These are phyloP conservation scores for Elymnias hypermnestra DNA, from an alignment of 1,140 invertebrate genomes.

Conservation along the genomic window DNA sequence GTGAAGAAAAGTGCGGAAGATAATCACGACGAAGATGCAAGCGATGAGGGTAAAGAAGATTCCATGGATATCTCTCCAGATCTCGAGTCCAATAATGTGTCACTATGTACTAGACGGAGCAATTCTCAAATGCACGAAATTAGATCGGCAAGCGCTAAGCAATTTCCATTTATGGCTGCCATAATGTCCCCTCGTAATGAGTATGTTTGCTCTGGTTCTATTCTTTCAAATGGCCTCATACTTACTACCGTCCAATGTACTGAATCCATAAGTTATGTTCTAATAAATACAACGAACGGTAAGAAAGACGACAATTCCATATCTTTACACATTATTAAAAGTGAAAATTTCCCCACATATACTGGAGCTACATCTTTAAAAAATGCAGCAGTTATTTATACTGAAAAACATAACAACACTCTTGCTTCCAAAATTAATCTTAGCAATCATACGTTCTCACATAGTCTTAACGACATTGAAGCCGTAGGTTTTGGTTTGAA, in stretches of 20 bases:
- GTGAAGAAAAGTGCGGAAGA: constrained; percentile 59
- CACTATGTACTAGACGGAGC: constrained; percentile 44
- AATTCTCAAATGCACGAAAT: constrained; percentile 57
- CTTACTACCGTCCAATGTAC: constrained; percentile 54
- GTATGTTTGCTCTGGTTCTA: constrained; percentile 53
- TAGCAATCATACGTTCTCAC: constrained; percentile 40
- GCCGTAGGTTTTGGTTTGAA: constrained; percentile 59
- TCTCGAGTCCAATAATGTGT: constrained; percentile 32
- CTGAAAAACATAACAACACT: constrained; percentile 49
- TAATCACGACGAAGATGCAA: constrained; percentile 42
- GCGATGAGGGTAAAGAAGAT: constrained; percentile 46
- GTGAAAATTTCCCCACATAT: constrained; percentile 55
- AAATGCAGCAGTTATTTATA: constrained; percentile 53
- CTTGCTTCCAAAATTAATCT: constrained; percentile 46
- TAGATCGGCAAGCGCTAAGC: constrained; percentile 29
- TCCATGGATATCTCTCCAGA: constrained; percentile 44
- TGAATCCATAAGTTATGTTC: constrained; percentile 36
- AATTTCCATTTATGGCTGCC: constrained; percentile 61
- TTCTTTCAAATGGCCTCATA: constrained; percentile 54
- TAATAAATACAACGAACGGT: constrained; percentile 48
- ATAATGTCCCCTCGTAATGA: constrained; percentile 55
- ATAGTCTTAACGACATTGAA: constrained; percentile 36
- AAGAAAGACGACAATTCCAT: constrained; percentile 40
- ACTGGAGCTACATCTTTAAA: constrained; percentile 34
- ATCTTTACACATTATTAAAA: constrained; percentile 45